phyloP scores from a whole-genome alignment of 2,888 invertebrate species.

The Drosophila mayaguana region DNA sequence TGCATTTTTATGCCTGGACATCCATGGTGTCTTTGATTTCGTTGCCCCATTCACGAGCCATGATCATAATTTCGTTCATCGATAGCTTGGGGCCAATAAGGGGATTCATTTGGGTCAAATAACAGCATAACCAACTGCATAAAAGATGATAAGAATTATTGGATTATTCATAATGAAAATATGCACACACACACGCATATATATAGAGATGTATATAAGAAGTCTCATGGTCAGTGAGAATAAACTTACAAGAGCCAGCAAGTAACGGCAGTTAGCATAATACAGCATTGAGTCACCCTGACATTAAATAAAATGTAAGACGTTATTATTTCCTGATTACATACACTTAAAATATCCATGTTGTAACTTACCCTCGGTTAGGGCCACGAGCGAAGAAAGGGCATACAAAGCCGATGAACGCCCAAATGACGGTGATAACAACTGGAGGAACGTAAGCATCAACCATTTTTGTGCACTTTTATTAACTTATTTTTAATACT shows the following conservation, averaged over 20 bases:
- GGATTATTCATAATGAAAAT: neutral
- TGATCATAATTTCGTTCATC: slow-evolving; percentile 83
- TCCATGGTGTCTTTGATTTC: slow-evolving; percentile 75
- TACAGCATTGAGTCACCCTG: slow-evolving; percentile 83
- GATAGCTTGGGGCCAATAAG: slow-evolving; percentile 83
- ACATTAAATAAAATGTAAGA: slow-evolving; percentile 4
- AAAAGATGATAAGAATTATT: slow-evolving; percentile 30
- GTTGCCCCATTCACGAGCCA: slow-evolving; percentile 83
- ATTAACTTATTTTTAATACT: slow-evolving; percentile 50
- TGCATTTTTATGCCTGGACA: slow-evolving; percentile 43
- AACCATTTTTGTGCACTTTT: slow-evolving; percentile 71
- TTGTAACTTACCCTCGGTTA: slow-evolving; percentile 80
- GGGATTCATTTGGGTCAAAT: slow-evolving; percentile 84
- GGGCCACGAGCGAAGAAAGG: slow-evolving; percentile 84
- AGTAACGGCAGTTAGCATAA: slow-evolving; percentile 83
- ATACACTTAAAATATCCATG: neutral
- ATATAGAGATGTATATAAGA: neutral
- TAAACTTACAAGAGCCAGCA: slow-evolving; percentile 84
- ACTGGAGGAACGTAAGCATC: slow-evolving; percentile 79
- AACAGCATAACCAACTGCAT: slow-evolving; percentile 83
- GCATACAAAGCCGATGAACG: slow-evolving; percentile 81
- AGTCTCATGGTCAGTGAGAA: slow-evolving; percentile 22
- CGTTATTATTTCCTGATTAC: neutral
- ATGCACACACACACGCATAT: neutral
- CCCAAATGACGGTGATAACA: slow-evolving; percentile 82